Evolutionary conservation across 2,888 invertebrate genomes (phyloP), one percentile per base, ranked within the genome.

Genomic region (Polietes domitor): DNA sequence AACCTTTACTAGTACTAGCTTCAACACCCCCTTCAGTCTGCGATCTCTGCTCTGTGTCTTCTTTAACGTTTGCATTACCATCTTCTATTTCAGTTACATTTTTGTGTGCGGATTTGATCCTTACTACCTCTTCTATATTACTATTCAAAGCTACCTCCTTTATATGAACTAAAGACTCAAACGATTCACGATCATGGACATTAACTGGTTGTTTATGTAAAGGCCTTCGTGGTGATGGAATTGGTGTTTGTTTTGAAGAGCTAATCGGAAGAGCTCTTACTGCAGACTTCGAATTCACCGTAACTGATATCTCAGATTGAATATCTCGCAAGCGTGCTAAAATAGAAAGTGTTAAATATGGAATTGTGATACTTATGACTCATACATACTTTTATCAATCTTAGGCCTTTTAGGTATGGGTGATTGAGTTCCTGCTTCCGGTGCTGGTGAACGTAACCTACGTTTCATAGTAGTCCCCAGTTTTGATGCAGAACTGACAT

Each of bases 301-400:
- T 17, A n/a, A 41, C 73, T 9, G 58, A 65, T 26, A 17, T 70
- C 3, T 70, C 70, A 4, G 50, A 26, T 7, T 9, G 68, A 19
- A 70, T 19, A 43, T 76, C 43, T 0, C 58, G 68, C 1, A 19
- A 26, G 32, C 80, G 80, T 10, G 37, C 80, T 80, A 47, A 41
- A 75, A 68, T n/a, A 19, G 70, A 76, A 68, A 68, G 68, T 63
- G 75, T 28, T 6, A 77, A 76, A 19, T 74, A 26, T 61, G 15
- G n/a, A 71, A 71, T 70, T 26, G 12, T 63, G 55, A 50, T 26
- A 28, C 5, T 19, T 43, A 32, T 68, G n/a, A n/a, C n/a, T n/a
- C 70, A 74, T 77, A 76, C 80, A 19, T 37, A 32, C 12, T 24
- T 19, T 26, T 41, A 4, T 85, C 83, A 12, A 80, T 63, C 71